Evolutionary conservation across 2,888 invertebrate species (phyloP), one percentile per base, ranked within the genome.

Genomic region (Pardosa pseudoannulata): DNA sequence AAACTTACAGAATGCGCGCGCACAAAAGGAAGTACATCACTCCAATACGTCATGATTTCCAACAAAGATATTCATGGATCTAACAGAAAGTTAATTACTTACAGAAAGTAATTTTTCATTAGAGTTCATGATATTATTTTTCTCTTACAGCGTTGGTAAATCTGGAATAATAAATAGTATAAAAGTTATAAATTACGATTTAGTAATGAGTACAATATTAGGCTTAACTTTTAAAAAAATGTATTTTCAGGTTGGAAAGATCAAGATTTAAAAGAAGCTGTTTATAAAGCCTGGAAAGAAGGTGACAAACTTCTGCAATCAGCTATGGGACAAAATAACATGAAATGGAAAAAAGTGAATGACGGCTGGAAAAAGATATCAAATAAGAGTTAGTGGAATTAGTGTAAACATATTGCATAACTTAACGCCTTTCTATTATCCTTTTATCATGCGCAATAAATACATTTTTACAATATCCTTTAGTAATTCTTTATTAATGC

Each of bases 281-380:
- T 70, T 7, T 19, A 41, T 41, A 39, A 39, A 41, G 70, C 70
- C 41, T 39, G 41, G 39, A 70, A 70, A 16, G 41, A 39, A 27
- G 70, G 41, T 0, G 16, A 28, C 7, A 41, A 28, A 41, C 27
- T 41, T 13, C 27, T 23, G 13, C 29, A 67, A 19, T 32, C 32
- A 1, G 32, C 32, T 31, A 9, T 67, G n/a, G 36, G n/a, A 36
- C 11, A n/a, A 19, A 36, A 32, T 19, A 32, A 16, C 32, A 32
- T n/a, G 31, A 67, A 31, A 11, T 67, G 67, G 67, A 67, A 67
- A 67, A 67, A 36, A 36, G 23, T 67, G 11, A 32, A 67, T 67
- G 67, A 67, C n/a, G 67, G 67, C 16, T 67, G 32, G 32, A 36
- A 67, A n/a, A 67, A 67, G 3, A 32, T 67, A 1, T 67, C 67